phyloP scores from a whole-genome alignment of 2,113 vertebrate genomes.

The Poeciliopsis occidentalis region DNA sequence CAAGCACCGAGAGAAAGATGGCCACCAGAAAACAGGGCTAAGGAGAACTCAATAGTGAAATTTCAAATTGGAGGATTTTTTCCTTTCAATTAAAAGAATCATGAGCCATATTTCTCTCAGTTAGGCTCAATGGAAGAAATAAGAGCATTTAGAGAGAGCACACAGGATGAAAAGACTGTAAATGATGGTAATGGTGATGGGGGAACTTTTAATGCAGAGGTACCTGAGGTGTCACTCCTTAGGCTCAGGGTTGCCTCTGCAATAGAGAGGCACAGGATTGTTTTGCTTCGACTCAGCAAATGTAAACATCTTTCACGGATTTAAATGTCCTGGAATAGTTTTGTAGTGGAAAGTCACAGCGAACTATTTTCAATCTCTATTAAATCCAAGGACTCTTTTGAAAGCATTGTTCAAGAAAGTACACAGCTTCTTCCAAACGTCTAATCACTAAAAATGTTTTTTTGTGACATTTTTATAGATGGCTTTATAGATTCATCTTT shows the following conservation, averaged over 20 bases:
- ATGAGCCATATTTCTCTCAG: conserved; percentile 74
- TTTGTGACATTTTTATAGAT: not conserved
- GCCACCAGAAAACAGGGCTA: conserved; percentile 30
- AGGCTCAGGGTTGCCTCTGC: conserved; percentile 95
- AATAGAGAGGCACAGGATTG: conserved; percentile 88
- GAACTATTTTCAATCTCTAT: not conserved
- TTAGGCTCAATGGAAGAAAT: conserved; percentile 58
- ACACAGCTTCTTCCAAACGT: not conserved
- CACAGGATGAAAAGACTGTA: conserved; percentile 39
- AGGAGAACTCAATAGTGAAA: not conserved
- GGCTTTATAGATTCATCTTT: not conserved
- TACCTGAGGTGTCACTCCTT: conserved; percentile 94
- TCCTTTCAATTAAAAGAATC: conserved; percentile 4
- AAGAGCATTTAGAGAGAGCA: conserved; percentile 46
- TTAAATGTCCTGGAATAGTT: not conserved
- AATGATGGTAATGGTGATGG: conserved; percentile 58
- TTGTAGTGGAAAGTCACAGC: not conserved
- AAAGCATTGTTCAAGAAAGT: not conserved
- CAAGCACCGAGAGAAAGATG: conserved; percentile 78
- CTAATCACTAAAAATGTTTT: too few relatives aligned
- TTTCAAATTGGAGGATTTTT: not conserved
- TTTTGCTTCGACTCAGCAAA: conserved; percentile 46
- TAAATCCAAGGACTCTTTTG: not conserved
- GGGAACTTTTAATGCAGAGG: conserved; percentile 78
- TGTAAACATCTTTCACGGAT: not conserved